Evolutionary conservation across 1,140 invertebrate genomes (phyloP), one percentile per base, ranked within the genome.

Genomic region (Conus betulinus): DNA sequence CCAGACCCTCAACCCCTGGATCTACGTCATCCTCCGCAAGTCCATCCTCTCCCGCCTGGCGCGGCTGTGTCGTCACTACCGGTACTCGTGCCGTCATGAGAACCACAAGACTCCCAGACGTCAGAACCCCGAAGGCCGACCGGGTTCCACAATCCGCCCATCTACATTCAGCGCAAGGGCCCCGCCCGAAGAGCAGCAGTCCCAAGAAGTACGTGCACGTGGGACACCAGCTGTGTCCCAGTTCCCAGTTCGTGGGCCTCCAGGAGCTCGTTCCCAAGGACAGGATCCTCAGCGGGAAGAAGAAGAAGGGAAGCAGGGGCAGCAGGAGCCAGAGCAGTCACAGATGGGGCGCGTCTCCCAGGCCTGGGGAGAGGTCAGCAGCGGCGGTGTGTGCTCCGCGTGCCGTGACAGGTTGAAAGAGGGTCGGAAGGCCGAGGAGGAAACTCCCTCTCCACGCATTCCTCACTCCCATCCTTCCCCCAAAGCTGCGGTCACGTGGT

Each of bases 1-100:
- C 90, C 95, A 95, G 89, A 94, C 94, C 17, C 90, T 95, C 27
- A 95, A 95, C 87, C 95, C 95, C 27, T 95, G 95, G 95, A 91
- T 95, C 11, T 95, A 95, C 90, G 95, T 95, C 88, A 93, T 95
- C 60, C 92, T 95, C n/a, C 88, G 95, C 57, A 94, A 89, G 74
- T 82, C 90, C 20, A 87, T 91, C 39, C 81, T 91, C 52, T 84
- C 85, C 67, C 87, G 88, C 55, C n/a, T 90, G 27, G 84, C 84
- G 20, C 78, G 85, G 8, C 85, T 74, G 27, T 90, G 82, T 57
- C 81, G 86, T 55, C 39, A 81, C 39, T 89, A 87, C 55, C 27
- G 20, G 20, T 20, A 13, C 6, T 10, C 67, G 7, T 23, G 67
- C 52, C 23, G 60, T 23, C 10, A 13, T 7, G n/a, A 13, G 5